Evolutionary conservation across 1,140 invertebrate genomes (phyloP), one percentile per base, ranked within the genome.

Genomic region (Camponotus floridanus): DNA sequence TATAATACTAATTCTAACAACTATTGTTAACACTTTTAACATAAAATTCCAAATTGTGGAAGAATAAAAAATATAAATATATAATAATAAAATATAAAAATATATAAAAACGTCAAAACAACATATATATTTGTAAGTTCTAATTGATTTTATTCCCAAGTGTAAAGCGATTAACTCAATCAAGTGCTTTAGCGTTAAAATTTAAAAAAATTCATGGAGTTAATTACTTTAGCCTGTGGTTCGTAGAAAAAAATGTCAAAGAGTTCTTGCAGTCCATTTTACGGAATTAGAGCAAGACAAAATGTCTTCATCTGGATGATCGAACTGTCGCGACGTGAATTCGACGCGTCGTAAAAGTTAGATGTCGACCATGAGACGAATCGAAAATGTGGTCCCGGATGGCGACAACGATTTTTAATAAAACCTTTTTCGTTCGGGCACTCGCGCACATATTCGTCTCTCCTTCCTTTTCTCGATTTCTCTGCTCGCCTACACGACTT

Each of bases 351-450:
- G 68, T 74, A 86, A 84, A 84, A 86, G 85, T 86, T 86, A 84
- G 78, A 67, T 65, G 78, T 86, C 79, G 79, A 13, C 51, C 61
- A 62, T 67, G 85, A 86, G 79, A 39, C 67, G 79, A 86, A 86
- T 86, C 33, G 68, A 62, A 67, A 86, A 86, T 84, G 68, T 65
- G 85, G 85, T 84, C 79, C 59, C 85, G 85, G 59, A 76, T 86
- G 68, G 79, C 51, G 70, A 21, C 68, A 86, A 86, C 79, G 85
- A 86, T 86, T 84, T 86, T 86, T 86, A 86, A 86, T 84, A 86
- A 86, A 83, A 84, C 39, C 64, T 71, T 59, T 59, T 13, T 67
- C 84, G 26, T 68, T 55, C 76, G 59, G 15, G n/a, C 42, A 48
- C 18, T 45, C 62, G 36, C 39, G 18, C 73, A 3, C 18, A 6